These are phyloP conservation scores for Uromys caudimaculatus DNA, from an alignment of 2,797 vertebrate species.

Conservation along the genomic window DNA sequence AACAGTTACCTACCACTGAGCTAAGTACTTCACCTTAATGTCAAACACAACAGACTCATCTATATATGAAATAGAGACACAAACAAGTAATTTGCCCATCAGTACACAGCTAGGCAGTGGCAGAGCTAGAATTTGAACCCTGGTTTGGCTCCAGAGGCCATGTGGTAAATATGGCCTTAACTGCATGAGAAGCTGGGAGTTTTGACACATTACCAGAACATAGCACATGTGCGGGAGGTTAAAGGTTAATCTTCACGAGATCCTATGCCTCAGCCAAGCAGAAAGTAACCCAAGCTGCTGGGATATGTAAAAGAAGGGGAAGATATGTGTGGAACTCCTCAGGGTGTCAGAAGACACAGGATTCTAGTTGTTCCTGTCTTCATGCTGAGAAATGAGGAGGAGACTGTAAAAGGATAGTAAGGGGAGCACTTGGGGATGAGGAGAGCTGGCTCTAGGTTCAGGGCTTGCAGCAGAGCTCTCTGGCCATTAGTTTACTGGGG, in stretches of 20 bases:
- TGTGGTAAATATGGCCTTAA: background rate
- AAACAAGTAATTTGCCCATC: background rate
- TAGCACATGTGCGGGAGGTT: background rate
- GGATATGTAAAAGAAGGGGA: background rate
- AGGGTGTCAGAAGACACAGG: background rate
- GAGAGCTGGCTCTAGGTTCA: background rate
- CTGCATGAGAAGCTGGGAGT: background rate
- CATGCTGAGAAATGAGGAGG: background rate
- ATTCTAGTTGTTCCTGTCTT: accelerated
- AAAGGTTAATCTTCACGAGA: background rate
- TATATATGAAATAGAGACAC: background rate
- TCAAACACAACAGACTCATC: background rate
- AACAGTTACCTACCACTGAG: background rate
- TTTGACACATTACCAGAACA: background rate
- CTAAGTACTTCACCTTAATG: background rate
- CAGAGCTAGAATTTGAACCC: background rate
- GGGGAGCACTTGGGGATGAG: background rate
- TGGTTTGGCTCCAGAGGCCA: background rate
- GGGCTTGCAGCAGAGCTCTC: background rate
- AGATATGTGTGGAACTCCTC: accelerated
- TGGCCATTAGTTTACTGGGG: background rate
- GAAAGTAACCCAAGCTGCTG: background rate
- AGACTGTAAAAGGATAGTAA: background rate
- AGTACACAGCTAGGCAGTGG: background rate
- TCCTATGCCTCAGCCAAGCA: background rate